These are phyloP conservation scores for Oreochromis grahami DNA, from an alignment of 2,797 vertebrate species.

Conservation along the genomic window DNA sequence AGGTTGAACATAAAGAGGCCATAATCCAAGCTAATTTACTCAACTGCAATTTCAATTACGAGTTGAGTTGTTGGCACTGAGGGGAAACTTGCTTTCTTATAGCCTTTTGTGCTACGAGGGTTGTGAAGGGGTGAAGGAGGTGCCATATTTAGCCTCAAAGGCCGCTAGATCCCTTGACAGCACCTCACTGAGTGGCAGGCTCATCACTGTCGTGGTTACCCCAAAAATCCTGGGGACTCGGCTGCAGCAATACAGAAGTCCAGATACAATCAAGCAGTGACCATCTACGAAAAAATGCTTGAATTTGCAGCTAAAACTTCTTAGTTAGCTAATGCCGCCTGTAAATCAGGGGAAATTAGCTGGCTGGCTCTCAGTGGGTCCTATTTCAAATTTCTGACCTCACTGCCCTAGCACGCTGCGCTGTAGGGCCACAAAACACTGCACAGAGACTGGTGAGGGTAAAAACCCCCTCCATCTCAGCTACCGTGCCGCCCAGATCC, in stretches of 20 bases:
- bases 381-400: slow-evolving; percentile 66
- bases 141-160: slow-evolving; percentile 9
- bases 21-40: slow-evolving; percentile 30
- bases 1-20: slow-evolving; percentile 19
- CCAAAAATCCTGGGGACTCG: slow-evolving; percentile 28
- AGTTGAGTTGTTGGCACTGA: background rate
- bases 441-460: slow-evolving; percentile 19
- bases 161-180: slow-evolving; percentile 31
- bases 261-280: background rate
- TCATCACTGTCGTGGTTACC: slow-evolving; percentile 45
- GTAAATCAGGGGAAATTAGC: slow-evolving; percentile 54
- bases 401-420: slow-evolving; percentile 47
- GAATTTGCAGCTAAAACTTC: background rate
- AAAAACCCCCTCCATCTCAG: slow-evolving; percentile 2
- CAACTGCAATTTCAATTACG: slow-evolving; percentile 12
- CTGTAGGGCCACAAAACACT: slow-evolving; percentile 32
- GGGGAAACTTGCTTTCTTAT: background rate
- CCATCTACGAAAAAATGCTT: background rate
- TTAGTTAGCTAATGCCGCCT: slow-evolving; percentile 37
- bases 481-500: slow-evolving; percentile 23
- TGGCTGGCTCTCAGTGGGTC: slow-evolving; percentile 22
- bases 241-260: background rate
- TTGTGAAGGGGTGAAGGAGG: background rate
- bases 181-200: slow-evolving; percentile 8
- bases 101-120: background rate